Conservation (phyloP, 2,888 invertebrate species). For the Philereme transversata region DNA sequence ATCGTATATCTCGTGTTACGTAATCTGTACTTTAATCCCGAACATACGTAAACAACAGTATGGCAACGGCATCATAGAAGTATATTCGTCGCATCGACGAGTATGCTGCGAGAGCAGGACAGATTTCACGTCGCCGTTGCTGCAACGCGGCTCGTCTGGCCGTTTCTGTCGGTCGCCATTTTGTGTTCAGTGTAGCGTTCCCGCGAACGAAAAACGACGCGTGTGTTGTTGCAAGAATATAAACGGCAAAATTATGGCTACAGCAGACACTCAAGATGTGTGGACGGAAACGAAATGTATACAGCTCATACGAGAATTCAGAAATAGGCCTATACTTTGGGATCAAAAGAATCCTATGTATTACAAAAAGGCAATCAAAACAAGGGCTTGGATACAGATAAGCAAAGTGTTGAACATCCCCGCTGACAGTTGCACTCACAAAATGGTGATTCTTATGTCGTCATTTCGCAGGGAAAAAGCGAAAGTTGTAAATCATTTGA, state of each 20-base stretch:
- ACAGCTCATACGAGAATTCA: slow-evolving; percentile 52
- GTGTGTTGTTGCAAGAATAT: slow-evolving; percentile 36
- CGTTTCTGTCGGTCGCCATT: slow-evolving; percentile 43
- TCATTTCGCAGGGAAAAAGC: slow-evolving; percentile 59
- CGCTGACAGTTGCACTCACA: slow-evolving; percentile 50
- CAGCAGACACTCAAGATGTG: slow-evolving; percentile 32
- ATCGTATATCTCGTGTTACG: background rate
- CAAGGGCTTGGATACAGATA: slow-evolving; percentile 49
- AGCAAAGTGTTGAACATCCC: slow-evolving; percentile 39
- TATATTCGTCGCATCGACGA: slow-evolving; percentile 7
- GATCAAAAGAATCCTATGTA: slow-evolving; percentile 45
- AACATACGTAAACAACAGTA: background rate
- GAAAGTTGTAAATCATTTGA: slow-evolving; percentile 42
- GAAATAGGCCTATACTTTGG: slow-evolving; percentile 51
- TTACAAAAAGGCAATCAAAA: slow-evolving; percentile 49
- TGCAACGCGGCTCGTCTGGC: slow-evolving; percentile 18
- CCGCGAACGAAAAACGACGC: slow-evolving; percentile 48
- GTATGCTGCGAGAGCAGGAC: slow-evolving; percentile 11
- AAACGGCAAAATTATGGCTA: slow-evolving; percentile 41
- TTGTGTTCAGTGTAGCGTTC: slow-evolving; percentile 52
- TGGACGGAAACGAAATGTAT: slow-evolving; percentile 55
- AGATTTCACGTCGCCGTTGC: slow-evolving; percentile 21
- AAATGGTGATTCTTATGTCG: slow-evolving; percentile 54
- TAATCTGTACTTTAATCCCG: background rate
- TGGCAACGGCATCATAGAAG: background rate